Base-by-base conservation (phyloP, 2,888 invertebrate genomes). In the Drosophila merina region DNA sequence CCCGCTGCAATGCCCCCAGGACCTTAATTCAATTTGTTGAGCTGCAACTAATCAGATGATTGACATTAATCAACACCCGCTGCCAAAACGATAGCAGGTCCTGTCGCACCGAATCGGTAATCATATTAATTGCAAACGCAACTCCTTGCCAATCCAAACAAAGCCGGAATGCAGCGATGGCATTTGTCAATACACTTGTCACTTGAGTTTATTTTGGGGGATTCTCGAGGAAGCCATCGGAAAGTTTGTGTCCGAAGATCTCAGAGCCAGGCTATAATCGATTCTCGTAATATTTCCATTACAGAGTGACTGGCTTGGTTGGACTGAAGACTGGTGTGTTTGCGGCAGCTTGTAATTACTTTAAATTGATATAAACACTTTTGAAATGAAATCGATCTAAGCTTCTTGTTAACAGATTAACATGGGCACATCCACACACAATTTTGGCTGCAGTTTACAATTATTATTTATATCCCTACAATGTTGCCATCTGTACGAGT, bases 361-460 rank as follows among this genome's bases (percentile, higher is more conserved):
- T 85, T 79, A 85, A 85, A 85, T 88, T 85, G 88, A 88, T 88
- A 88, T 85, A 88, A 88, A 86, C 86, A 85, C 86, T 88, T 88
- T 84, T 74, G 78, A 74, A 84, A 85, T 85, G 84, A 84, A 85
- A 85, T 88, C 85, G 86, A 85, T 85, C 87, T 86, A 88, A 88
- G 87, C 87, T 81, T 71, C 86, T 83, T 85, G 88, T 88, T 84
- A 88, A 84, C 86, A 85, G 85, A 86, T 88, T 88, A 85, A 84
- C 86, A 83, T 72, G 56, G 57, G 55, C 74, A 66, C 58, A 62
- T 68, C 56, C 63, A 74, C 50, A 74, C 50, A 62, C 57, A 59
- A 20, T 33, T 28, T 47, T 62, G 49, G 40, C 49, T 78, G 82
- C 79, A 83, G 83, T 75, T 82, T 85, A 79, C 79, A 87, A 81